These are phyloP conservation scores for Paramuricea clavata DNA, from an alignment of 92 coral and sea anemone genomes.

Conservation along the genomic window DNA sequence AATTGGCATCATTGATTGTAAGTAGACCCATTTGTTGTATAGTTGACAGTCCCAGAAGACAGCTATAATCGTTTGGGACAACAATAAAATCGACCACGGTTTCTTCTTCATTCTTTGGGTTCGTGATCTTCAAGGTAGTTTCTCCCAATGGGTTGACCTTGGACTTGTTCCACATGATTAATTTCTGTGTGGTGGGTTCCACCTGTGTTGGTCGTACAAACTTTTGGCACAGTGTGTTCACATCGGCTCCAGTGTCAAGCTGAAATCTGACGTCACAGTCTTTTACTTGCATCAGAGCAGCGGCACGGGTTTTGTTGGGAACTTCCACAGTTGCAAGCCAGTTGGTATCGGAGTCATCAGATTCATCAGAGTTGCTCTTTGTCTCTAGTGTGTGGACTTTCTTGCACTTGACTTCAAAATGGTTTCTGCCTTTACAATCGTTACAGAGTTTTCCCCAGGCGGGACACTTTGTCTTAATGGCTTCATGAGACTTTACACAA, in stretches of 20 bases:
- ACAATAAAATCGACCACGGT: conserved; percentile 51
- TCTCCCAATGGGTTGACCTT: conserved; percentile 51
- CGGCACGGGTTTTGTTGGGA: conserved; percentile 21
- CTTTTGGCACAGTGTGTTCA: conserved; percentile 57
- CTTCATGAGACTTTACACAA: conserved; percentile 34
- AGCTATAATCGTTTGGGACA: conserved; percentile 48
- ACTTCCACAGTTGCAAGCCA: conserved; percentile 58
- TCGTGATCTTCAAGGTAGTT: conserved; percentile 37
- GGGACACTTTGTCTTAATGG: too few relatives aligned
- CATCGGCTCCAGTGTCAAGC: conserved; percentile 65
- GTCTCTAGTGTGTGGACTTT: too few relatives aligned
- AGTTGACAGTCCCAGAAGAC: conserved; percentile 52
- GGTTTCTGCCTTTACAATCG: conserved; percentile 55
- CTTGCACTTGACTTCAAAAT: conserved; percentile 44
- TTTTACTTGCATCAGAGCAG: conserved; percentile 55
- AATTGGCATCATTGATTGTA: conserved; percentile 51
- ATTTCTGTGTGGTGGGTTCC: conserved; percentile 36
- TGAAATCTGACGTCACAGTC: conserved; percentile 60
- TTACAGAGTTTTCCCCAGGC: not conserved
- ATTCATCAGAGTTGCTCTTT: too few relatives aligned
- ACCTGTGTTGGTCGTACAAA: conserved; percentile 39
- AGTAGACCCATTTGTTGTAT: conserved; percentile 60
- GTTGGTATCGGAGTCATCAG: conserved; percentile 42
- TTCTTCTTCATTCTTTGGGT: conserved; percentile 8
- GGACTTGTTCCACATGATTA: conserved; percentile 57